phyloP scores from a whole-genome alignment of 1,140 invertebrate species.

The Panagrolaimus sp. region DNA sequence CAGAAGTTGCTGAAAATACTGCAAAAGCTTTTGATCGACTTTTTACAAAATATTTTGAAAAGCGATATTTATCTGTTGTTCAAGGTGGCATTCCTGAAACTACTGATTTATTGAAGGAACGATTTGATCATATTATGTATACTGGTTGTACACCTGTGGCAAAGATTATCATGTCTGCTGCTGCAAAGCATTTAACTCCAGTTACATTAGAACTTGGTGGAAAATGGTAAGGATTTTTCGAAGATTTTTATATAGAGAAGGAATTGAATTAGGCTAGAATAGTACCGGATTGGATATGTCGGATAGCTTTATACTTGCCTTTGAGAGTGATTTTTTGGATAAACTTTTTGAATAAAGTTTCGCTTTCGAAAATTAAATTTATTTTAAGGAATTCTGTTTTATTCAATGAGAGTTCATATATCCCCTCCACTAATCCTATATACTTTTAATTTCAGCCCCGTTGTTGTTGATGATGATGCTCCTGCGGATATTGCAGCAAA shows the following conservation, averaged over 20 bases:
- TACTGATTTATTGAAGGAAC: constrained; percentile 74
- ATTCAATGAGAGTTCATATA: too few species aligned
- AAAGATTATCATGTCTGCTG: constrained; percentile 78
- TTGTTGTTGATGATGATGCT: constrained; percentile 27
- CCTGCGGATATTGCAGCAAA: constrained; percentile 57
- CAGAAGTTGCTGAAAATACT: constrained; percentile 74
- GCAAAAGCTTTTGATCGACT: constrained; percentile 71
- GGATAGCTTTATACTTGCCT: too few species aligned
- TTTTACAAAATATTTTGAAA: constrained; percentile 83
- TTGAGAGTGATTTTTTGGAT: too few species aligned
- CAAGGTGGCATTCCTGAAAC: constrained; percentile 77
- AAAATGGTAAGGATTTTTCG: constrained; percentile 63
- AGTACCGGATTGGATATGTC: too few species aligned
- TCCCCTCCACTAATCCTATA: too few species aligned
- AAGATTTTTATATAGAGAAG: too few species aligned
- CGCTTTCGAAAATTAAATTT: too few species aligned
- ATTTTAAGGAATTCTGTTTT: too few species aligned
- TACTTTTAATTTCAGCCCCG: constrained; percentile 24
- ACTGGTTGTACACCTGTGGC: constrained; percentile 82
- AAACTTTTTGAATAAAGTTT: too few species aligned
- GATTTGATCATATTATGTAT: constrained; percentile 96
- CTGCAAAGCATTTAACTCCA: constrained; percentile 83
- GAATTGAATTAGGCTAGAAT: too few species aligned
- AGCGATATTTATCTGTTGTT: constrained; percentile 64
- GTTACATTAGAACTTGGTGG: constrained; percentile 88